Evolutionary conservation across 2,113 vertebrate species (phyloP).

Genomic region (Isurus oxyrinchus): DNA sequence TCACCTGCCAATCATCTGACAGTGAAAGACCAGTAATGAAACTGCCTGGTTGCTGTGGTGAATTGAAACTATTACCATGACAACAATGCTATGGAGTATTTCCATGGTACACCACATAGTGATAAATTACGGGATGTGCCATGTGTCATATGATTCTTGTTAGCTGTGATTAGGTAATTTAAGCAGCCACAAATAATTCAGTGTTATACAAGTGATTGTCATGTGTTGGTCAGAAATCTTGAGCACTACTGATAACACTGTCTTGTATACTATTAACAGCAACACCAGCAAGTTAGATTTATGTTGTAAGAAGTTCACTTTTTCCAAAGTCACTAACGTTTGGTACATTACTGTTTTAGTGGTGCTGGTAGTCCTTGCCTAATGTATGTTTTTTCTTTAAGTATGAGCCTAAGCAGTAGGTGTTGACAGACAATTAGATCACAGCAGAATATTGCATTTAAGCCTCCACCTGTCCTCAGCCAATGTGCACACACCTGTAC

Average conservation of each 20-base stretch:
- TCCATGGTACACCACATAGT: constrained; percentile 55
- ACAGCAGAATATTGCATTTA: background rate
- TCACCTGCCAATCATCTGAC: constrained; percentile 50
- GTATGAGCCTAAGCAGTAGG: background rate
- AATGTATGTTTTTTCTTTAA: background rate
- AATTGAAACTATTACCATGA: constrained; percentile 70
- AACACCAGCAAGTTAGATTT: background rate
- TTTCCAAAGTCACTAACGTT: background rate
- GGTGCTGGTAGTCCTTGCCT: background rate
- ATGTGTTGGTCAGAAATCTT: constrained; percentile 12
- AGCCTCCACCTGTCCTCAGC: background rate
- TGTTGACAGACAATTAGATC: background rate
- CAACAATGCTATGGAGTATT: constrained; percentile 54
- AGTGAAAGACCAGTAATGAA: constrained; percentile 49
- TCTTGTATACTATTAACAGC: background rate
- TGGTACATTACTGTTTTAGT: background rate
- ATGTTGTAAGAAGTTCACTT: background rate
- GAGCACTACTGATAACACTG: background rate
- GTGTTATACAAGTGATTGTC: background rate
- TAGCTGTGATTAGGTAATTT: constrained; percentile 57
- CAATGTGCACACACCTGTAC: background rate
- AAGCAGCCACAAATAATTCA: constrained; percentile 41
- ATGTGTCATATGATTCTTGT: constrained; percentile 57
- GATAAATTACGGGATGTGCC: constrained; percentile 66
- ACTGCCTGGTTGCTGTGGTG: constrained; percentile 62